A percentile compares a stretch with the other conserved stretches of the same genome.
These are phyloP conservation scores for Mythimna albipuncta DNA, from an alignment of 2,888 invertebrate species.

Conservation along the genomic window DNA sequence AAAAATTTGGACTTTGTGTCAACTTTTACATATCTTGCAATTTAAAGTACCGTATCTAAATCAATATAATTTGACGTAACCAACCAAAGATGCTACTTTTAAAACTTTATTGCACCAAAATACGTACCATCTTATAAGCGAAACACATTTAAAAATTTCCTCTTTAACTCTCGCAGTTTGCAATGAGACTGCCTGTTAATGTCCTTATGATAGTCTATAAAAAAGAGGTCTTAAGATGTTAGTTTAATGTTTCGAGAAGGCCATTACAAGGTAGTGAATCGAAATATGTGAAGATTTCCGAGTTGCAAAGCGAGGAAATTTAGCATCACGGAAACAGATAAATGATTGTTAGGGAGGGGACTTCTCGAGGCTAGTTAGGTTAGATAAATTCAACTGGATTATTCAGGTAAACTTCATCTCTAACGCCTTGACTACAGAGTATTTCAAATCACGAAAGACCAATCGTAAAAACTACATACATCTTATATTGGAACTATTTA, in stretches of 20 bases:
- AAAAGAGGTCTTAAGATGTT: slow-evolving; percentile 63
- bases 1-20: no score
- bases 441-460: no score
- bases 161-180: slow-evolving; percentile 70
- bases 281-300: slow-evolving; percentile 32
- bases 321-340: background rate
- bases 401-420: no score
- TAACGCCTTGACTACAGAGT: no score
- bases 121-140: slow-evolving; percentile 70
- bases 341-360: background rate
- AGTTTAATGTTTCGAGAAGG: slow-evolving; percentile 57
- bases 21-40: background rate
- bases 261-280: slow-evolving; percentile 48
- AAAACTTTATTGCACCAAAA: slow-evolving; percentile 81
- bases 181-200: slow-evolving; percentile 73
- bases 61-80: slow-evolving; percentile 12
- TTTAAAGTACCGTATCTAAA: slow-evolving; percentile 64
- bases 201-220: slow-evolving; percentile 74
- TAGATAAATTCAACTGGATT: no score
- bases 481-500: background rate
- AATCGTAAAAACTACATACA: no score
- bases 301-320: slow-evolving; percentile 8
- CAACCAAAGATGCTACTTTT: slow-evolving; percentile 73
- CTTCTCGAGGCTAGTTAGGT: no score
- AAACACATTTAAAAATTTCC: slow-evolving; percentile 79